A percentile compares a stretch with the other conserved stretches of the same genome.
phyloP scores from a whole-genome alignment of 2,113 vertebrate genomes.

The Melozone crissalis region DNA sequence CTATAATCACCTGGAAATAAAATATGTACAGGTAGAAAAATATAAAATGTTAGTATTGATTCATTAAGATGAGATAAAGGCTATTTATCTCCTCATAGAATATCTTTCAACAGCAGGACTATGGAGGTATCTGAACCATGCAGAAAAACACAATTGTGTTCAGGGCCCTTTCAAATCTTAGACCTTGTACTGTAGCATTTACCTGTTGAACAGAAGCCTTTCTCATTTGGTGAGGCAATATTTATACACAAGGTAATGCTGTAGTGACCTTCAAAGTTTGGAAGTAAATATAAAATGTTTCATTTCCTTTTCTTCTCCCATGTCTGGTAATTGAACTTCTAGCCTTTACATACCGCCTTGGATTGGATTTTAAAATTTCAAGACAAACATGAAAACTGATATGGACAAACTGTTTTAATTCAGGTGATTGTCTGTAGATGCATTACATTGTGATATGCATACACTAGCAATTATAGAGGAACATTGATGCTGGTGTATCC shows the following conservation, averaged over 20 bases:
- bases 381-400: not conserved
- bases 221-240: not conserved
- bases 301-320: not conserved
- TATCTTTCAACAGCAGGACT: not conserved
- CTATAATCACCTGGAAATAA: not conserved
- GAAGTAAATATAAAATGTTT: not conserved
- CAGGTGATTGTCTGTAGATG: not conserved
- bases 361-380: not conserved
- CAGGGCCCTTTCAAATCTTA: not conserved
- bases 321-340: not conserved
- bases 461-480: not conserved
- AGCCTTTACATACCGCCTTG: fast-evolving
- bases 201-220: not conserved
- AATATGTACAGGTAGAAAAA: not conserved
- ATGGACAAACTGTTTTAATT: not conserved
- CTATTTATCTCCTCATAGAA: not conserved
- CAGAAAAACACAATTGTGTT: not conserved
- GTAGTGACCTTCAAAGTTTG: not conserved
- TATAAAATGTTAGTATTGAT: not conserved
- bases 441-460: not conserved
- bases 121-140: not conserved
- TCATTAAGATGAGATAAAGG: not conserved
- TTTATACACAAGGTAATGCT: not conserved
- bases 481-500: not conserved
- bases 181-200: not conserved